Evolutionary conservation across 2,113 vertebrate genomes (phyloP).

Genomic region (Naja naja): DNA sequence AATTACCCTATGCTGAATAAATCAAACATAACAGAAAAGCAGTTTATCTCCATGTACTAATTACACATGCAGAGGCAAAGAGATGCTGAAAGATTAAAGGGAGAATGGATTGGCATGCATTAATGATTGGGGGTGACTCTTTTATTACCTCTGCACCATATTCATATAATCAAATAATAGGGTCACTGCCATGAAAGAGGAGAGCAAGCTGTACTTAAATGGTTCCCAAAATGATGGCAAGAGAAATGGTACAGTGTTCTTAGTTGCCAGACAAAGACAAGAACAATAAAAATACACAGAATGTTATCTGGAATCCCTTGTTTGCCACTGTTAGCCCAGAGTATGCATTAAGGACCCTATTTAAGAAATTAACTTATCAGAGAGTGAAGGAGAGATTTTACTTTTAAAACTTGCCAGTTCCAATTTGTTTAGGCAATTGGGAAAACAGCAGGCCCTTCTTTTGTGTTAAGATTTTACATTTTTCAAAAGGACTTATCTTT

Average conservation of each 20-base stretch:
- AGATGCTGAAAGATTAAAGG: slow-evolving; percentile 27
- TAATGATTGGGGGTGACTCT: slow-evolving; percentile 27
- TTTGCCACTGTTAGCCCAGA: background rate
- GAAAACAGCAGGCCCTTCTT: slow-evolving; percentile 25
- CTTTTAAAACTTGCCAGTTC: slow-evolving; percentile 24
- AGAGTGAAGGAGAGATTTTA: background rate
- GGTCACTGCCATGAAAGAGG: slow-evolving; percentile 20
- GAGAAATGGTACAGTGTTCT: slow-evolving; percentile 6
- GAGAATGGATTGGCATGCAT: slow-evolving; percentile 18
- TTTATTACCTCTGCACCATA: slow-evolving; percentile 15
- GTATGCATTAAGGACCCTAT: slow-evolving; percentile 10
- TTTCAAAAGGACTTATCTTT: background rate
- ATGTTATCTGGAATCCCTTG: slow-evolving; percentile 21
- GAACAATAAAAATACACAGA: slow-evolving; percentile 24
- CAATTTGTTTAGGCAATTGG: background rate
- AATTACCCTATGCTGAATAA: slow-evolving; percentile 39
- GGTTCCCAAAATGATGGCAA: slow-evolving; percentile 16
- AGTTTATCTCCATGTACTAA: slow-evolving; percentile 30
- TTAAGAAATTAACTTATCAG: slow-evolving; percentile 31
- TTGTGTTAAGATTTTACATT: background rate
- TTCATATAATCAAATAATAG: slow-evolving; percentile 16
- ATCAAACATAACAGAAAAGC: slow-evolving; percentile 36
- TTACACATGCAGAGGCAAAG: slow-evolving; percentile 36
- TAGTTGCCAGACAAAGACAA: slow-evolving; percentile 10
- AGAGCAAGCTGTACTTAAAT: slow-evolving; percentile 14